Base-by-base conservation (phyloP, 1,140 invertebrate genomes). In the Nephila pilipes region DNA sequence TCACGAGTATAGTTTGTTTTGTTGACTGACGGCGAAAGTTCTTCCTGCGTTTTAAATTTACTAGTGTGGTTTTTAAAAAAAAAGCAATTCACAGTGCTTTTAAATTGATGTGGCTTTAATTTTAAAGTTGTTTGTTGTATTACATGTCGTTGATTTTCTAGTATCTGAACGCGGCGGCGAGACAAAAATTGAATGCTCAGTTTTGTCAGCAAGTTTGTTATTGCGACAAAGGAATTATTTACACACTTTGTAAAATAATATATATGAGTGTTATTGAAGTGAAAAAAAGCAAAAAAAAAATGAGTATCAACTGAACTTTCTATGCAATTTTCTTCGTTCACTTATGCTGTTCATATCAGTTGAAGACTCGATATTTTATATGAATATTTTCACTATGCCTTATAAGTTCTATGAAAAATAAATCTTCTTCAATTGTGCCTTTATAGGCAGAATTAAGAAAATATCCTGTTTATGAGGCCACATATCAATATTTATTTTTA, bases 221-320 rank as follows among this genome's bases (percentile, higher is more conserved):
- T 87, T 92, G 83, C 91, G 60, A 65, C 57, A 32, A 87, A 79
- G 85, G 58, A 87, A 85, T 92, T 92, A 92, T 92, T 92, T 92
- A 92, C 65, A 83, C 57, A 60, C 22, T 69, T 92, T 92, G 91
- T 92, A 92, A 92, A 92, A 87, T 75, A 89, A 89, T 92, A 92
- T 92, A 92, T 92, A 92, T 92, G 83, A 92, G 91, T 92, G 91
- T 92, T 92, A 92, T 79, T 92, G 91, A 87, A 87, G 69, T 92
- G 29, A 60, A 60, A 87, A 79, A 89, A 57, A 54, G 32, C 14
- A 89, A 58, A 79, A 32, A 89, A 57, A 79, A n/a, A 65, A 65
- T 65, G 55, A 85, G 57, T 54, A 92, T 87, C 63, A 91, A 63
- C 91, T 87, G 83, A 87, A 92, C 29, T 87, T 87, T 92, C 91